Base-by-base conservation (phyloP, 2,797 vertebrate genomes). In the Thamnophis elegans region DNA sequence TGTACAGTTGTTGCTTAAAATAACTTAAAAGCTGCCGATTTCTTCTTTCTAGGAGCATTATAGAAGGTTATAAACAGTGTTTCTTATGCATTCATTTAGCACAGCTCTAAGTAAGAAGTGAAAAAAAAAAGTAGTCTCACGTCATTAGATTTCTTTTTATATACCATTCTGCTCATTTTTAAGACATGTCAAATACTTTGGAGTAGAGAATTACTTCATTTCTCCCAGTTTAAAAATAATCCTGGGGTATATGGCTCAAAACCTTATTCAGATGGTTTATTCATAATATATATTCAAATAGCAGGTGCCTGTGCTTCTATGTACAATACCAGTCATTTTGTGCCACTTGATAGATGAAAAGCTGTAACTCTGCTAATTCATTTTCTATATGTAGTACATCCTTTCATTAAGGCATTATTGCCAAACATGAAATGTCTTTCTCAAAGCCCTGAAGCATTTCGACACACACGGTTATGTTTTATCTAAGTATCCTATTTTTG, bases 351-450 rank as follows among this genome's bases (percentile, higher is more conserved):
- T 13, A 92, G 7, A 2, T 92, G 89, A 92, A 93, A 32, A 88
- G 56, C 87, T 92, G 86, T 12, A 93, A 86, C 55, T 87, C 14
- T 0, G 0, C 42, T 93, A 86, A 93, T 90, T 93, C 0, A 87
- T 95, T 90, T 94, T 92, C 93, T 73, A 90, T 0, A 1, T n/a
- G 18, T 91, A 95, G 32, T 2, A 0, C 18, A 91, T 68, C 0
- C 18, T 95, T 94, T 94, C 36, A 91, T 91, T 90, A 86, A n/a
- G 26, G 47, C 85, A 86, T 60, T 95, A 94, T 90, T 94, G 54
- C 59, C 73, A 88, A 85, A 78, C n/a, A 86, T 90, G 25, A 16
- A 91, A 36, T 89, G 90, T 54, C 60, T 94, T 94, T 86, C 87
- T 88, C 53, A 88, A 8, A 93, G 7, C 0, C 3, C 1, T 20